Percentiles rank a stretch among this genome's conserved stretches.
Conservation (phyloP, 2,113 vertebrate genomes). For the Datnioides undecimradiatus region DNA sequence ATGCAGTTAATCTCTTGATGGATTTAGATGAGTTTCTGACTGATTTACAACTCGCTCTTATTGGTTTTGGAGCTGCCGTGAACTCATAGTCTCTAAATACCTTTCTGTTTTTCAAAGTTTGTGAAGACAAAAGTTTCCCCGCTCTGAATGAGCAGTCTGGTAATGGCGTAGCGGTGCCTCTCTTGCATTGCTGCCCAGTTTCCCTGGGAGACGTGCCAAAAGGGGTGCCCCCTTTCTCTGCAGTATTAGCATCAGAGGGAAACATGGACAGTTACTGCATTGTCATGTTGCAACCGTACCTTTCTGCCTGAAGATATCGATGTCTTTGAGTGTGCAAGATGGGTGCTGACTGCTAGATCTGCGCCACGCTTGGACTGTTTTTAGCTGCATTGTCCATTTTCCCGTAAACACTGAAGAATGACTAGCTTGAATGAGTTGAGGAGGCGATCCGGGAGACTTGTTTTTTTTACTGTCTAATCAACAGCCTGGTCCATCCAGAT, state of each 20-base stretch:
- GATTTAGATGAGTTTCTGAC: slow-evolving; percentile 1
- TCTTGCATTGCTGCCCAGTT: slow-evolving; percentile 44
- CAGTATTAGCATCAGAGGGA: slow-evolving; percentile 34
- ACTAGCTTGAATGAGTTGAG: slow-evolving; percentile 20
- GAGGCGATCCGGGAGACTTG: slow-evolving; percentile 9
- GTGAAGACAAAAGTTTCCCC: slow-evolving; percentile 55
- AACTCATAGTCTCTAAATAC: slow-evolving; percentile 36
- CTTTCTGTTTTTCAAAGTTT: slow-evolving; percentile 40
- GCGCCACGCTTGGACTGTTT: background rate
- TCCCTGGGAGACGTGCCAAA: slow-evolving; percentile 53
- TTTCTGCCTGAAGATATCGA: slow-evolving; percentile 9
- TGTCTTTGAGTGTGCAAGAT: background rate
- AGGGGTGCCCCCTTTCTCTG: slow-evolving; percentile 51
- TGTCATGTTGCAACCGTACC: slow-evolving; percentile 5
- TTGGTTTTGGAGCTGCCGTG: slow-evolving; percentile 27
- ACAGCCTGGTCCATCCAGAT: slow-evolving; percentile 49
- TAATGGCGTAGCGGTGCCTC: slow-evolving; percentile 29
- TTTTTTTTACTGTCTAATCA: slow-evolving; percentile 75
- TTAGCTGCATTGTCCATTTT: slow-evolving; percentile 12
- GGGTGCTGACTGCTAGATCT: background rate
- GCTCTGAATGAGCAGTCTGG: slow-evolving; percentile 48
- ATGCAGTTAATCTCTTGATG: slow-evolving; percentile 25
- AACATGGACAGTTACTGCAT: slow-evolving; percentile 5
- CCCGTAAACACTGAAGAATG: background rate
- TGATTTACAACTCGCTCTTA: slow-evolving; percentile 42